Percentiles rank a stretch among this genome's conserved stretches.
Conservation (phyloP, 2,797 vertebrate genomes). For the Phoeniculus purpureus region DNA sequence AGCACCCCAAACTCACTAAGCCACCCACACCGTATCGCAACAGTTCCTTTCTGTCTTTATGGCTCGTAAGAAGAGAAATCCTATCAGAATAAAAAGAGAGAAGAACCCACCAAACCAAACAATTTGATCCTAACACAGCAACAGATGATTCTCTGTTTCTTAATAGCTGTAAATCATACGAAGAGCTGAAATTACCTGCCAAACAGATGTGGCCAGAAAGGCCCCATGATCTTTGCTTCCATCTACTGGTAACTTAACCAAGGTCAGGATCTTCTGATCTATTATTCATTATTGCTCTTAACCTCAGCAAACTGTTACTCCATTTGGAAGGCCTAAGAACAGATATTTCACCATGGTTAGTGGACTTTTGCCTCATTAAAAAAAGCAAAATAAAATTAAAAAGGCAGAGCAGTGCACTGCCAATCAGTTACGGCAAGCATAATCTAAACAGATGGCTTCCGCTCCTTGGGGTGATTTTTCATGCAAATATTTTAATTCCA, state of each 20-base stretch:
- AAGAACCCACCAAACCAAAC: background rate
- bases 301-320: background rate
- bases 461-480: conserved; percentile 60
- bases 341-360: background rate
- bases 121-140: conserved; percentile 33
- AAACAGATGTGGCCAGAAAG: background rate
- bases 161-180: conserved; percentile 46
- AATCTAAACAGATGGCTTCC: conserved; percentile 69
- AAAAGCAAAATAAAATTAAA: background rate
- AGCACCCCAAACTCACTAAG: background rate
- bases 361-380: background rate
- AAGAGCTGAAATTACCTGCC: conserved; percentile 44
- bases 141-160: conserved; percentile 39
- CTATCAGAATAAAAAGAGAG: background rate
- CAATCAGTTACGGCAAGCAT: conserved; percentile 42
- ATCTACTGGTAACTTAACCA: background rate
- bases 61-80: background rate
- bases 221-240: background rate
- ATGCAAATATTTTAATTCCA: conserved; percentile 71
- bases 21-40: background rate
- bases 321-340: background rate
- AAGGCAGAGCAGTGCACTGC: conserved; percentile 13
- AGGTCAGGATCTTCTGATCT: background rate
- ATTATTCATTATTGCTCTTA: background rate
- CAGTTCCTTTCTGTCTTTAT: background rate